These are phyloP conservation scores for Mugil cephalus DNA, from an alignment of 2,113 vertebrate genomes.

Conservation along the genomic window DNA sequence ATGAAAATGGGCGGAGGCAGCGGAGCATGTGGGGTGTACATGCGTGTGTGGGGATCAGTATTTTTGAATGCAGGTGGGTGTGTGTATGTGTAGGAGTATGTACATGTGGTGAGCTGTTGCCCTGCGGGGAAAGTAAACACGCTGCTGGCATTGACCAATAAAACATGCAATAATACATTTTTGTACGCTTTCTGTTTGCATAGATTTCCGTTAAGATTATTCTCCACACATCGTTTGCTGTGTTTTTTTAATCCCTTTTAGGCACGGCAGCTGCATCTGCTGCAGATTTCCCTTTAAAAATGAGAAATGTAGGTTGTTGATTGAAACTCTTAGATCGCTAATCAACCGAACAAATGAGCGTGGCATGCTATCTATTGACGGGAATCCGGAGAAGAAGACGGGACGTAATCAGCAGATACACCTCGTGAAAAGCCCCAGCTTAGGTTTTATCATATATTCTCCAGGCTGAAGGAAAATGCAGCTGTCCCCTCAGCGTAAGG, in stretches of 20 bases:
- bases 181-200: not conserved
- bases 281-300: not conserved
- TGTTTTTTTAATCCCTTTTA: not conserved
- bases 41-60: conserved; percentile 27
- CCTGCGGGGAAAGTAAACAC: conserved; percentile 62
- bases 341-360: too few species aligned
- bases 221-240: not conserved
- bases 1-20: conserved; percentile 68
- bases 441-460: not conserved
- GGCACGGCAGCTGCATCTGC: not conserved
- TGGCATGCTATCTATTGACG: too few species aligned
- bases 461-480: conserved; percentile 8
- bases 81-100: conserved; percentile 28
- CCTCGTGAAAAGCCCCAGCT: not conserved
- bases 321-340: too few species aligned
- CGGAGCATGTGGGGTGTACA: conserved; percentile 17
- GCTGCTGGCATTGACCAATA: not conserved
- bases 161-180: not conserved
- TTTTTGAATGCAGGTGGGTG: conserved; percentile 27
- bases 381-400: too few species aligned
- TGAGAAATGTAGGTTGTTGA: not conserved
- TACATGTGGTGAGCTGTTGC: conserved; percentile 37
- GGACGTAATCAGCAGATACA: too few species aligned
- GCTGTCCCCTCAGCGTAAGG: conserved; percentile 45
- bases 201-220: not conserved